A percentile compares a stretch with the other conserved stretches of the same genome.
Evolutionary conservation across 2,797 vertebrate genomes (phyloP).

Genomic region (Cephalopachus bancanus): DNA sequence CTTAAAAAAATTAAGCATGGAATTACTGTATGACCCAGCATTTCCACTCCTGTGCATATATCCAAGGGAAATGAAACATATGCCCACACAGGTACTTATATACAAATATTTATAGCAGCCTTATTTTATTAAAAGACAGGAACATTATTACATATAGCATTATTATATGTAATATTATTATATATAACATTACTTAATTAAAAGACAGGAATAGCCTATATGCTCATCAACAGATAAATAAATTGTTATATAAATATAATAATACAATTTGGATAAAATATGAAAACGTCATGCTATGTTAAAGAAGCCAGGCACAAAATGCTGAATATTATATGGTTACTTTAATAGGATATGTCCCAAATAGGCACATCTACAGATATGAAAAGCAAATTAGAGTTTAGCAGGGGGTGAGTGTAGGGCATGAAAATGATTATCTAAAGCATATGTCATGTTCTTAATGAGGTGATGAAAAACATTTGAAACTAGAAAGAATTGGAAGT

Average conservation of each 20-base stretch:
- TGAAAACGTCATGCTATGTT: not conserved
- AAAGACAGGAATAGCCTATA: not conserved
- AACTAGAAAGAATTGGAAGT: not conserved
- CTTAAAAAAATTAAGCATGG: not conserved
- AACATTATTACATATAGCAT: not conserved
- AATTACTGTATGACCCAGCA: not conserved
- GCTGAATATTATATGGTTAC: not conserved
- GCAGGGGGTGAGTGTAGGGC: fast-evolving
- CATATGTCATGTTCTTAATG: not conserved
- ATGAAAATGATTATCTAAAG: not conserved
- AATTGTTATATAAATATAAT: not conserved
- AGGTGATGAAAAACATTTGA: not conserved
- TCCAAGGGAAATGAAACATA: not conserved
- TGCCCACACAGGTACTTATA: not conserved
- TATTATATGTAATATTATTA: too few relatives aligned
- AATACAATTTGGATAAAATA: not conserved
- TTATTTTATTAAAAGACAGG: not conserved
- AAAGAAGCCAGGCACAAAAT: not conserved
- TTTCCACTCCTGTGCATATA: not conserved
- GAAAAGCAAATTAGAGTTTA: not conserved
- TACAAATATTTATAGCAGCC: not conserved
- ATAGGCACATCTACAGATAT: not conserved
- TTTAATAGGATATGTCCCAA: not conserved
- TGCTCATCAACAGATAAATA: not conserved
- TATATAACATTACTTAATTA: too few relatives aligned